Base-by-base conservation (phyloP, 2,888 invertebrate genomes). In the Tuta absoluta region DNA sequence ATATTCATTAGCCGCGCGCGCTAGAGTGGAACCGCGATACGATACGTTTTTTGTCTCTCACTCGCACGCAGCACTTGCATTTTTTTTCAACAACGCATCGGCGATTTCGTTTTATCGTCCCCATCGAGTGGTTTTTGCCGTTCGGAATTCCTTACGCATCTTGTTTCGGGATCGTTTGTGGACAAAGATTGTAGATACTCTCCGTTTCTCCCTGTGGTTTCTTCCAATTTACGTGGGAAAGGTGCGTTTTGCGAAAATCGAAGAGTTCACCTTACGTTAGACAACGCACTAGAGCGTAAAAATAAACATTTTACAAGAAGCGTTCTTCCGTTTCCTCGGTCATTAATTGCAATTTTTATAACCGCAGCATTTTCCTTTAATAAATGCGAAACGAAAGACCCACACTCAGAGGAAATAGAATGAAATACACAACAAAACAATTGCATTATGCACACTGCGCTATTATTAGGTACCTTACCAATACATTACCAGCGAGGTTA, bases 21-120 rank as follows among this genome's bases (percentile, higher is more conserved):
- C 85, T 85, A 87, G 89, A 89, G 89, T 86, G 89, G 87, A 88
- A 90, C 89, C 81, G 88, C 80, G 85, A 89, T 88, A 87, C 87
- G 86, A 88, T 89, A 85, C 85, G 82, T 89, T 89, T 89, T 90
- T 89, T 89, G 85, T 84, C 77, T 90, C 89, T 85, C 84, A 68
- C 88, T 89, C 90, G 86, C 87, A 89, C 90, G 86, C 84, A 87
- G 83, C 82, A 81, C 83, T 86, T 84, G 87, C 85, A 79, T 86
- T 87, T 89, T 89, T 89, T 87, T 86, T 81, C 79, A 78, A 82
- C 82, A 86, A 87, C 86, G 88, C 87, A 90, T 88, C 90, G 89
- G 86, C 85, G 89, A 89, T 88, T 90, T 86, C 86, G 87, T 87
- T 89, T 90, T 86, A 88, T 87, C 89, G 87, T 86, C 85, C 87